A percentile compares a stretch with the other conserved stretches of the same genome.
phyloP scores from a whole-genome alignment of 2,797 vertebrate genomes.

The Micromesistius poutassou region DNA sequence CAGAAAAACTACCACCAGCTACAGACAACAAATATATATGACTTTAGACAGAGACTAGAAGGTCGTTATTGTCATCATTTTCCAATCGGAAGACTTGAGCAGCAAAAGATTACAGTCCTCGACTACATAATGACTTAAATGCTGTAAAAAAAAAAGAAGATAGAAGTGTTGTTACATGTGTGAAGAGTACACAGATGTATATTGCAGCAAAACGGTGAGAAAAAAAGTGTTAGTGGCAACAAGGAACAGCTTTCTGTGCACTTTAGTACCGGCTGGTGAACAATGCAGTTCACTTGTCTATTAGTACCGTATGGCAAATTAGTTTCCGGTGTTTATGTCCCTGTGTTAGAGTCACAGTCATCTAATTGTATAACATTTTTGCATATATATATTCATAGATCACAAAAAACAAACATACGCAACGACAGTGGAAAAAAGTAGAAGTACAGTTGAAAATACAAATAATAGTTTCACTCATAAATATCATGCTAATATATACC shows the following conservation, averaged over 20 bases:
- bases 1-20: slow-evolving; percentile 21
- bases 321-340: not conserved
- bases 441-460: slow-evolving; percentile 51
- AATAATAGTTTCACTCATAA: slow-evolving; percentile 61
- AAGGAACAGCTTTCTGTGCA: slow-evolving; percentile 28
- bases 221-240: slow-evolving; percentile 43
- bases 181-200: slow-evolving; percentile 27
- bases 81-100: slow-evolving; percentile 50
- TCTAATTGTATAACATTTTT: slow-evolving; percentile 39
- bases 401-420: slow-evolving; percentile 46
- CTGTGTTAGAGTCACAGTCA: not conserved
- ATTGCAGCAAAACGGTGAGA: slow-evolving; percentile 6
- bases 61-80: slow-evolving; percentile 44
- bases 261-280: slow-evolving; percentile 10
- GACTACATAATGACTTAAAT: slow-evolving; percentile 25
- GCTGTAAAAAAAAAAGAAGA: slow-evolving; percentile 5
- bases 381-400: slow-evolving; percentile 47
- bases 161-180: slow-evolving; percentile 14
- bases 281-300: slow-evolving; percentile 10
- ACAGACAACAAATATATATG: slow-evolving; percentile 40
- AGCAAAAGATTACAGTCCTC: slow-evolving; percentile 45
- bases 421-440: slow-evolving; percentile 51
- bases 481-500: slow-evolving; percentile 63
- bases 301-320: not conserved
- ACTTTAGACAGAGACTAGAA: slow-evolving; percentile 56